phyloP scores from a whole-genome alignment of 2,797 vertebrate genomes.

The Echeneis naucrates region DNA sequence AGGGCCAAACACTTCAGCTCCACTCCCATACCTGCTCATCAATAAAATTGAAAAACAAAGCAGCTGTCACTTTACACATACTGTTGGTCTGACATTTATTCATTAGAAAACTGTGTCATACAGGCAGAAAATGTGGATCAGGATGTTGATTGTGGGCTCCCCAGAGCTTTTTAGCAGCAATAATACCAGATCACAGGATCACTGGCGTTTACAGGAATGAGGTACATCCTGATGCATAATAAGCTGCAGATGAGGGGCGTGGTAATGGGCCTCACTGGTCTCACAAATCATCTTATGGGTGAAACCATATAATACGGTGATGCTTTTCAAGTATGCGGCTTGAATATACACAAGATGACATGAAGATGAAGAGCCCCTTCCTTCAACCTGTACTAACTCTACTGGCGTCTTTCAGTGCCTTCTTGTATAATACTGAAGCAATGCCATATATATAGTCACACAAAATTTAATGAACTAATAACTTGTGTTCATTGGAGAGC shows the following conservation, averaged over 20 bases:
- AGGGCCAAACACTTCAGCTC: conserved; percentile 69
- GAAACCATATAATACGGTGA: not conserved
- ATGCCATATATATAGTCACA: not conserved
- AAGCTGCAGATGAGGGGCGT: too few relatives aligned
- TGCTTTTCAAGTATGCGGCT: not conserved
- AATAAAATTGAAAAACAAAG: not conserved
- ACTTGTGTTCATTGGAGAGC: not conserved
- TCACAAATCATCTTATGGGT: not conserved
- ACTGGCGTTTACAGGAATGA: too few relatives aligned
- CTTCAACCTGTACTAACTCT: not conserved
- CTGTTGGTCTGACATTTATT: not conserved
- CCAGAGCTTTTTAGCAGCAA: too few relatives aligned
- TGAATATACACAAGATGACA: not conserved
- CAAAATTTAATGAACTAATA: not conserved
- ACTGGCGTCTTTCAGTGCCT: not conserved
- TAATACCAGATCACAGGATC: too few relatives aligned
- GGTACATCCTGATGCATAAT: too few relatives aligned
- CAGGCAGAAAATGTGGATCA: too few relatives aligned
- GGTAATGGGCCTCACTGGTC: too few relatives aligned
- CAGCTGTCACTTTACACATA: not conserved
- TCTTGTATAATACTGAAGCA: not conserved
- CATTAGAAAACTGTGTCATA: too few relatives aligned
- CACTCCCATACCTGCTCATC: conserved; percentile 42
- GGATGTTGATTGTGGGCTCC: too few relatives aligned
- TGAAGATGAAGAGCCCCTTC: not conserved